phyloP scores from a whole-genome alignment of 2,113 vertebrate species.

The Petroica traversi region DNA sequence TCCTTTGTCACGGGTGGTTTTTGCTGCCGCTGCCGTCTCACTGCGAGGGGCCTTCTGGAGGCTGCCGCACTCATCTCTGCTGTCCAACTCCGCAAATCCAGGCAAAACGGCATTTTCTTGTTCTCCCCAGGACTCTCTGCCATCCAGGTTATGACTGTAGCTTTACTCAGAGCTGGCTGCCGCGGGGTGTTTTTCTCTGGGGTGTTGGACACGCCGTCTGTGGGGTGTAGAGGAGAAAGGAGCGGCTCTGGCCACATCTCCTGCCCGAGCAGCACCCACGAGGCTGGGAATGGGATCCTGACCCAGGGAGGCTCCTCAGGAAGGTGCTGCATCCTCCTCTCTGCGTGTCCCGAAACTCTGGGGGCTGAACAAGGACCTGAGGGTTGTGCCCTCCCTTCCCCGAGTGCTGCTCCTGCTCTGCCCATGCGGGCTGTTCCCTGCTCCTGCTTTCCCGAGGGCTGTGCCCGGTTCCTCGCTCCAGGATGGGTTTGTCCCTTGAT shows the following conservation, averaged over 20 bases:
- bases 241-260: rapidly evolving
- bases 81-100: not conserved
- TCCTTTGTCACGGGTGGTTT: not conserved
- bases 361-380: not conserved
- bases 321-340: not conserved
- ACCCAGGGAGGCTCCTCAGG: not conserved
- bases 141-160: not conserved
- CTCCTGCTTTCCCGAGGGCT: not conserved
- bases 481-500: not conserved
- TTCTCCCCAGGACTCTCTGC: not conserved
- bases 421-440: rapidly evolving
- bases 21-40: not conserved
- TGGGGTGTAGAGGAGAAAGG: rapidly evolving
- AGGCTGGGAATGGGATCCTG: not conserved
- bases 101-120: rapidly evolving
- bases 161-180: not conserved
- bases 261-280: rapidly evolving
- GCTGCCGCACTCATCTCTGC: not conserved
- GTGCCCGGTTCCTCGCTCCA: rapidly evolving
- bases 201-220: rapidly evolving
- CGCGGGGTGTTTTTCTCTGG: not conserved
- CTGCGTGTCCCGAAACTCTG: too few species aligned
- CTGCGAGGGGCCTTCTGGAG: conserved; percentile 51
- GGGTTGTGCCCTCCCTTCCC: not conserved
- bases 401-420: rapidly evolving